Evolutionary conservation across 2,113 vertebrate species (phyloP).

Genomic region (Oenanthe melanoleuca): DNA sequence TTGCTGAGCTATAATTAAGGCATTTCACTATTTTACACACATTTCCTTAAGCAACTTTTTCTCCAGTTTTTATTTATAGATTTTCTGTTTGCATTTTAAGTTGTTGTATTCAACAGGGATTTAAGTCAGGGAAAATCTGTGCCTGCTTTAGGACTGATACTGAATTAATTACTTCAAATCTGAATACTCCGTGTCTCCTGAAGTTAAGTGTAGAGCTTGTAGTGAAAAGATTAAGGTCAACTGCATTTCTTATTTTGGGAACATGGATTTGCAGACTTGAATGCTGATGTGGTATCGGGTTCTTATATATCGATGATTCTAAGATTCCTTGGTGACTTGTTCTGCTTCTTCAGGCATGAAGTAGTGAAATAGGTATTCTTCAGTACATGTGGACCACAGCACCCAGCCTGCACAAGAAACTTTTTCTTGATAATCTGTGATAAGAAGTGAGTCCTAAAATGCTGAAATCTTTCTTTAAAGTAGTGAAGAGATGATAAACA

Average conservation of each 20-base stretch:
- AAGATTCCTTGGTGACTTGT: not conserved
- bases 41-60: slow-evolving; percentile 53
- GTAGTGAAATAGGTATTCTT: not conserved
- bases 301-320: not conserved
- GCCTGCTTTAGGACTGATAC: slow-evolving; percentile 50
- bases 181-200: slow-evolving; percentile 80
- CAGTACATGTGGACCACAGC: not conserved
- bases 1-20: slow-evolving; percentile 56
- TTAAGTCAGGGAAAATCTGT: slow-evolving; percentile 51
- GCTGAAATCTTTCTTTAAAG: not conserved
- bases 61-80: slow-evolving; percentile 60
- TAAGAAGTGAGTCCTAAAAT: not conserved
- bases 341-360: not conserved
- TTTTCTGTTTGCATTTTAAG: slow-evolving; percentile 66
- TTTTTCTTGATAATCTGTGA: not conserved
- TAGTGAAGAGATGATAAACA: not conserved
- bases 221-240: slow-evolving; percentile 74
- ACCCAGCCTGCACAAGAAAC: not conserved
- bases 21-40: slow-evolving; percentile 58
- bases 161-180: slow-evolving; percentile 76
- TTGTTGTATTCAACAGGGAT: slow-evolving; percentile 52
- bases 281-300: not conserved
- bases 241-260: slow-evolving; percentile 55
- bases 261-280: not conserved
- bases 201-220: slow-evolving; percentile 27